Conservation (phyloP, 2,113 vertebrate genomes). For the Protobothrops mucrosquamatus region DNA sequence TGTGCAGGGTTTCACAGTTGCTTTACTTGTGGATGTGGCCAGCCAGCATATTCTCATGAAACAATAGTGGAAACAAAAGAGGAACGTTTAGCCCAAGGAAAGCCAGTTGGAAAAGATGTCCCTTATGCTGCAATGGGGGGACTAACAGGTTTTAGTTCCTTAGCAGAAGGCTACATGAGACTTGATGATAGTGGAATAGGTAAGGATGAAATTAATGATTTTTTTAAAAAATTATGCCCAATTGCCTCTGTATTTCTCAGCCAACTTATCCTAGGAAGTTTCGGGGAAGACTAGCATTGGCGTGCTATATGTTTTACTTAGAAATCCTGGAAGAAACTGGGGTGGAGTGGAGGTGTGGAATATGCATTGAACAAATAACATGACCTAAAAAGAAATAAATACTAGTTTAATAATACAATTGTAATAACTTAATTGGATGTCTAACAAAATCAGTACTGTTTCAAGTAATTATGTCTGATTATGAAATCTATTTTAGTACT, state of each 20-base stretch:
- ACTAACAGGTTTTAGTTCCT: slow-evolving; percentile 86
- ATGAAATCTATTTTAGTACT: neutral
- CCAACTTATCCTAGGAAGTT: neutral
- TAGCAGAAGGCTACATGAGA: slow-evolving; percentile 83
- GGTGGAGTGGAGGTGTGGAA: neutral
- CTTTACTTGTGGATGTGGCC: slow-evolving; percentile 84
- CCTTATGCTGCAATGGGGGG: slow-evolving; percentile 90
- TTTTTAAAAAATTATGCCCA: neutral
- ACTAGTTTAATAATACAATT: neutral
- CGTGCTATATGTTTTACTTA: neutral
- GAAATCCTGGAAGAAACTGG: neutral
- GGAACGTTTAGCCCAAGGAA: slow-evolving; percentile 78
- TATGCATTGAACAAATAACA: neutral
- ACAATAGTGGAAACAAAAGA: slow-evolving; percentile 85
- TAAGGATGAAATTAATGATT: slow-evolving; percentile 53
- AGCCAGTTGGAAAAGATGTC: slow-evolving; percentile 77
- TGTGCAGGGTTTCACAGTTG: slow-evolving; percentile 84
- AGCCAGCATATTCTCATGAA: slow-evolving; percentile 77
- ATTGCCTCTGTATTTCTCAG: neutral
- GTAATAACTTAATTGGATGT: neutral
- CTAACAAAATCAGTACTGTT: neutral
- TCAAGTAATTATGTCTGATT: neutral
- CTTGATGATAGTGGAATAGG: slow-evolving; percentile 76
- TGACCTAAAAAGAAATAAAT: neutral
- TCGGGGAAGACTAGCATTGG: neutral